Evolutionary conservation across 2,797 vertebrate species (phyloP), one percentile per base, ranked within the genome.

Genomic region (Ibycter americanus): DNA sequence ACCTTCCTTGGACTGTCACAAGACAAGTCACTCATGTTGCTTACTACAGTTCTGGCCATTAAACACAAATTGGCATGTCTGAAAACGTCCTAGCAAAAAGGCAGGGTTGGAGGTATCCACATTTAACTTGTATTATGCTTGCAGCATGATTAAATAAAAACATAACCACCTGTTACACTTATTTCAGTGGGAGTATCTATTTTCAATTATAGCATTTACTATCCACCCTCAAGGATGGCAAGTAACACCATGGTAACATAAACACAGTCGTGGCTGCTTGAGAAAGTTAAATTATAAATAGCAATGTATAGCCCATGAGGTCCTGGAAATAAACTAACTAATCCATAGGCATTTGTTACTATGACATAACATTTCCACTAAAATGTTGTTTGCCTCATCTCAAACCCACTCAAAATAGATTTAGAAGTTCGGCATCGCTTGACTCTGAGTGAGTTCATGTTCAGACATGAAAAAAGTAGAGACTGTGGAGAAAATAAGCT

Each of bases 121-220:
- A 96, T 85, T 92, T 76, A 44, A 76, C 87, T 97, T 77, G 77
- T 66, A 51, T 70, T 61, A 81, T 77, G 86, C 91, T 76, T 55
- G 42, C 94, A 86, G 89, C 76, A 65, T 0, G 72, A 94, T 93
- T 93, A 97, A 95, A 95, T 97, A 97, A 87, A 97, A 97, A 97
- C 94, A 96, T 85, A 95, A 96, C 96, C 98, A 98, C 98, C 98
- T 98, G 98, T 98, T 97, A 93, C 80, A 71, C 95, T 96, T 98
- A 98, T 97, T 98, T 98, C 95, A 95, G 97, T 97, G 90, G 95
- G 94, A 95, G 95, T 89, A 96, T 98, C 98, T 98, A 97, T 98
- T 98, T 98, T 97, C 97, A 98, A 97, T 96, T 95, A 92, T 55
- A 95, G 96, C 93, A 92, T 96, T 96, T 94, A 97, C 96, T 95